phyloP scores from a whole-genome alignment of 2,888 invertebrate genomes.

The Mimas tiliae region DNA sequence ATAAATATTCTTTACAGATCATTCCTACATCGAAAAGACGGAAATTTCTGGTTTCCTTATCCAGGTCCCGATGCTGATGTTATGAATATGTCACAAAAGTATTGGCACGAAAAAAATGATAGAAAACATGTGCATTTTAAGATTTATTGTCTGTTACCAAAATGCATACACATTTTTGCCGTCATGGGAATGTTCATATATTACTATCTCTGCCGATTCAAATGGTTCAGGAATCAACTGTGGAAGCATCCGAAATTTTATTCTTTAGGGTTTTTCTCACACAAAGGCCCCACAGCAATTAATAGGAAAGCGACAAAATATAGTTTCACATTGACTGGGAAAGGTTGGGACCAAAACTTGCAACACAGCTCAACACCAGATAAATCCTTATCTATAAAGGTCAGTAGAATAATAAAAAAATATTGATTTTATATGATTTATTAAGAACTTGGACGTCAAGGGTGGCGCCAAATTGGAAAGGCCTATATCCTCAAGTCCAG shows the following conservation, averaged over 20 bases:
- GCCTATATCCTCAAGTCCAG: no score
- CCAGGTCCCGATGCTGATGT: conserved; percentile 57
- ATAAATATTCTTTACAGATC: conserved; percentile 46
- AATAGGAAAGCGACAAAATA: conserved; percentile 51
- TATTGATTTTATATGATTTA: no score
- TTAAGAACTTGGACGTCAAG: no score
- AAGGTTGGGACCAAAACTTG: conserved; percentile 46
- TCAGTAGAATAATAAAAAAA: conserved; percentile 34
- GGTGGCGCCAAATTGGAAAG: no score
- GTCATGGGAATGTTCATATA: conserved; percentile 52
- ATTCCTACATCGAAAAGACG: conserved; percentile 56
- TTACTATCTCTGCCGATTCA: conserved; percentile 54
- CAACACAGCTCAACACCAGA: conserved; percentile 40
- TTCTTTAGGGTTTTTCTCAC: conserved; percentile 56
- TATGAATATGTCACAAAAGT: conserved; percentile 56
- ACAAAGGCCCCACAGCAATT: conserved; percentile 56
- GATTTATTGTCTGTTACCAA: conserved; percentile 54
- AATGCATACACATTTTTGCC: conserved; percentile 50
- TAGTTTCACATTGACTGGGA: conserved; percentile 53
- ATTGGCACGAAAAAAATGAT: conserved; percentile 45
- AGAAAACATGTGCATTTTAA: conserved; percentile 53
- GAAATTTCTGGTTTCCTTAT: conserved; percentile 57
- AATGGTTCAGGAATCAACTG: conserved; percentile 54
- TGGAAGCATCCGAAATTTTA: conserved; percentile 55
- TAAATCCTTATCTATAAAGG: conserved; percentile 51